These are phyloP conservation scores for Lepus americanus DNA, from an alignment of 2,113 vertebrate genomes.

Conservation along the genomic window DNA sequence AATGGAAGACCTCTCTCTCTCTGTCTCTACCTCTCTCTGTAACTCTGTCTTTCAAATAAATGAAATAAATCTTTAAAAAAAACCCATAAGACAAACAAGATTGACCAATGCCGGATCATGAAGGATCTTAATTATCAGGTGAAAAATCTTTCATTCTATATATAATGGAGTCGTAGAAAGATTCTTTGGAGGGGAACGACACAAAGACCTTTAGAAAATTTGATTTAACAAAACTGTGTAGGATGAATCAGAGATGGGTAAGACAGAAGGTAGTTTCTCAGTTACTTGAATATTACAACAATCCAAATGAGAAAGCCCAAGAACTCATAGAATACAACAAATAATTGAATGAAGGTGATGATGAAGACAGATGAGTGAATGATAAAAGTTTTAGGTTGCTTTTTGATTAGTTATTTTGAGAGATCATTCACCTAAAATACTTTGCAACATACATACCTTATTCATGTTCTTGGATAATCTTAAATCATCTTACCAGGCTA, in stretches of 20 bases:
- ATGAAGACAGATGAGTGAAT: neutral
- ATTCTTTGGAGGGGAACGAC: neutral
- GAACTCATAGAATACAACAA: neutral
- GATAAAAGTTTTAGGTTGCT: neutral
- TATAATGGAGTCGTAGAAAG: neutral
- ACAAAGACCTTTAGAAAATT: neutral
- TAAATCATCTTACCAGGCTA: neutral
- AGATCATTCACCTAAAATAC: neutral
- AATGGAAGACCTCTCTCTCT: too few relatives aligned
- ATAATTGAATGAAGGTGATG: neutral
- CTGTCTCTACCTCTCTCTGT: too few relatives aligned
- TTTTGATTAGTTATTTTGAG: neutral
- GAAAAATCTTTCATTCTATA: neutral
- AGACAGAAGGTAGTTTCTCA: neutral
- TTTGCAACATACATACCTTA: neutral
- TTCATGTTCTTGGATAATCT: neutral
- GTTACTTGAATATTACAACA: neutral
- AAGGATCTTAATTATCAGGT: neutral
- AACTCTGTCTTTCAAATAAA: too few relatives aligned
- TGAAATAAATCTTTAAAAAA: too few relatives aligned
- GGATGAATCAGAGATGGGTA: neutral
- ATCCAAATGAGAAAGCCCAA: neutral
- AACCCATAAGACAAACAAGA: neutral
- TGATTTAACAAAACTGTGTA: neutral
- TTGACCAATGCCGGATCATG: neutral